Percentiles rank a stretch among this genome's conserved stretches.
These are phyloP conservation scores for Gymnothorax reevesii DNA, from an alignment of 2,797 vertebrate species.

Conservation along the genomic window DNA sequence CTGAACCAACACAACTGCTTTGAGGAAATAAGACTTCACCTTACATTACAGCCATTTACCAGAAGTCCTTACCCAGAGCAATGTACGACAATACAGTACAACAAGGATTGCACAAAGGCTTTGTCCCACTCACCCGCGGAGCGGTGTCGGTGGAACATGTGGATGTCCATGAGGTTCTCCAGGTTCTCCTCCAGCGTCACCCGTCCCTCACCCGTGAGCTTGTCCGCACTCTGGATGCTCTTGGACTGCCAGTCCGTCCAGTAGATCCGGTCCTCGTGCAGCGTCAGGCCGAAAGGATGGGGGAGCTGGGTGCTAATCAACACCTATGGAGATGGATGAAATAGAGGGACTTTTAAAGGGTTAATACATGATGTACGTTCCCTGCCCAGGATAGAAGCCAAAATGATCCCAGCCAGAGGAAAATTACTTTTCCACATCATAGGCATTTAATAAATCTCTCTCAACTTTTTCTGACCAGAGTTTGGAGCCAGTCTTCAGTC, in stretches of 20 bases:
- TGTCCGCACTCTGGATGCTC: constrained; percentile 94
- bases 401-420: not conserved
- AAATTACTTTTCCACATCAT: not conserved
- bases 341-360: not conserved
- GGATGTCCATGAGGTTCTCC: constrained; percentile 99
- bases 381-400: not conserved
- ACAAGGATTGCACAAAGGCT: no score
- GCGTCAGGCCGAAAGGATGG: constrained; percentile 94
- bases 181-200: constrained; percentile 87
- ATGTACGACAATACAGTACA: no score
- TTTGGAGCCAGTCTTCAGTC: not conserved
- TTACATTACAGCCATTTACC: no score
- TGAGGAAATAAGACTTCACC: no score
- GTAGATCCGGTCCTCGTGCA: constrained; percentile 89
- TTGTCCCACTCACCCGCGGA: constrained; percentile 72
- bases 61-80: no score
- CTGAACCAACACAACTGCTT: no score
- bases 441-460: not conserved
- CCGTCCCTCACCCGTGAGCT: constrained; percentile 81
- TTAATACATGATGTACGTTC: not conserved
- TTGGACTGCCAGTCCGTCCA: constrained; percentile 99
- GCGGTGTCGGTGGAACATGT: constrained; percentile 90
- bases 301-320: constrained; percentile 91
- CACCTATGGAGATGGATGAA: constrained; percentile 68
- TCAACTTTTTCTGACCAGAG: not conserved